phyloP scores from a whole-genome alignment of 2,113 vertebrate species.

The Antigone vipio region DNA sequence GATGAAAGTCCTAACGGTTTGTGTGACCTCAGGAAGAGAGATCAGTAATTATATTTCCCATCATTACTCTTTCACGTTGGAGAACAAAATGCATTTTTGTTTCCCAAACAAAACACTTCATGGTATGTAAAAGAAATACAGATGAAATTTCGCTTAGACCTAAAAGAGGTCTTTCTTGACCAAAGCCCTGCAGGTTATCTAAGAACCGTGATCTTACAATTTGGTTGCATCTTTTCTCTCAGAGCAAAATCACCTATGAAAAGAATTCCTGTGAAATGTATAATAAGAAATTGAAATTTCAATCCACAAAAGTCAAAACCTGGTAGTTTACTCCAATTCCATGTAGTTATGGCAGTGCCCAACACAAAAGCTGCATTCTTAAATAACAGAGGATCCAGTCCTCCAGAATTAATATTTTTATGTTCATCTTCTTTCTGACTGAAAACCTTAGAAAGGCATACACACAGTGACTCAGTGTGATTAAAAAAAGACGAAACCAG shows the following conservation, averaged over 20 bases:
- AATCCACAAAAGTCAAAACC: not conserved
- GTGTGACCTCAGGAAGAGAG: not conserved
- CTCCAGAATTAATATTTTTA: not conserved
- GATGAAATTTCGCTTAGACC: not conserved
- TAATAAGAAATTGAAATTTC: not conserved
- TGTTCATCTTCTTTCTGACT: not conserved
- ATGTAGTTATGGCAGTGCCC: not conserved
- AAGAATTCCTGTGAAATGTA: not conserved
- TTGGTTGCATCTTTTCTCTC: not conserved
- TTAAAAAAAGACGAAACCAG: not conserved
- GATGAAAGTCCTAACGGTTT: not conserved
- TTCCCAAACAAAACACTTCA: not conserved
- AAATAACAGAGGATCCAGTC: not conserved
- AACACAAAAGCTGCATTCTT: not conserved
- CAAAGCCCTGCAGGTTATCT: not conserved
- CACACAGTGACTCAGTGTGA: not conserved
- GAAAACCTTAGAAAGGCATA: not conserved
- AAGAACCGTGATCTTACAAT: not conserved
- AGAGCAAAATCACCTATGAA: not conserved
- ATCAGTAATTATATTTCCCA: not conserved
- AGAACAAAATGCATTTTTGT: not conserved
- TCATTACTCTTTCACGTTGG: not conserved
- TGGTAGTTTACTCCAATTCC: not conserved
- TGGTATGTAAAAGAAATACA: not conserved
- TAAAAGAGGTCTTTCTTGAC: not conserved